phyloP scores from a whole-genome alignment of 1,140 invertebrate genomes.

The Trichonephila clavata region DNA sequence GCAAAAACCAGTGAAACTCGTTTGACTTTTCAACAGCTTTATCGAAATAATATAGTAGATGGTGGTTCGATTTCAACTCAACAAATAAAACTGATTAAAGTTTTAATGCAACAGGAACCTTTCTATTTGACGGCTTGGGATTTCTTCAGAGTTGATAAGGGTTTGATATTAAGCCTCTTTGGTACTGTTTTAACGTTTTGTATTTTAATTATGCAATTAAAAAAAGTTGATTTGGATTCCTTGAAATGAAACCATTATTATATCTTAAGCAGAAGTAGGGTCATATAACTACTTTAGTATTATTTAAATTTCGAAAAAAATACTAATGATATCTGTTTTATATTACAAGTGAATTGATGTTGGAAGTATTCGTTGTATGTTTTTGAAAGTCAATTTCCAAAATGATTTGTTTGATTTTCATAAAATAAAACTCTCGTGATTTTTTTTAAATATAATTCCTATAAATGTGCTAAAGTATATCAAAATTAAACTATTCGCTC shows the following conservation, averaged over 20 bases:
- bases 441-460: no score
- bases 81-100: background rate
- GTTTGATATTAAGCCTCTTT: background rate
- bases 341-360: no score
- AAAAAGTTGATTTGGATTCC: background rate
- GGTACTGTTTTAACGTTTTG: conserved; percentile 30
- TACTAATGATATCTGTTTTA: no score
- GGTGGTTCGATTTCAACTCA: background rate
- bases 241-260: background rate
- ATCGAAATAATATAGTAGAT: background rate
- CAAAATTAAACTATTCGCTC: no score
- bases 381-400: no score
- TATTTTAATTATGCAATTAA: conserved; percentile 32
- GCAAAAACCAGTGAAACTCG: background rate
- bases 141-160: background rate
- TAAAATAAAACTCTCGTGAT: no score
- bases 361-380: no score
- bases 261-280: no score
- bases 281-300: no score
- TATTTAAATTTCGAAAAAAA: no score
- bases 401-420: no score
- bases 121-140: background rate
- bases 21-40: background rate
- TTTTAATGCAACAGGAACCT: background rate
- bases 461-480: no score